Base-by-base conservation (phyloP, 2,888 invertebrate genomes). In the Leptinotarsa haldemani region DNA sequence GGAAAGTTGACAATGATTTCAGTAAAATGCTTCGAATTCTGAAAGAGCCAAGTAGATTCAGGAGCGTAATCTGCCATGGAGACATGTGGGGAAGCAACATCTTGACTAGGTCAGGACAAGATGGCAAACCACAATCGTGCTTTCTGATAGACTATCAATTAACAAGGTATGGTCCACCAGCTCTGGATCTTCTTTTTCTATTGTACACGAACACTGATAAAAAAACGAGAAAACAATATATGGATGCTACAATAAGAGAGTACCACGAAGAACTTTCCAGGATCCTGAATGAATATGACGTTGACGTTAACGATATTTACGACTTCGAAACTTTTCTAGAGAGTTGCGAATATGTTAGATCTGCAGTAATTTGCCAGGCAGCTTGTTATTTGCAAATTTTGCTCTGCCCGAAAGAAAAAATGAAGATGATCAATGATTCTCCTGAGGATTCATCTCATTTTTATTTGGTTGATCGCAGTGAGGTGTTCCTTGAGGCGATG, bases 151-250 rank as follows among this genome's bases (percentile, higher is more conserved):
- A 85, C 78, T 86, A 79, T 73, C 84, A 85, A 79, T 73, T 80
- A 1, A 78, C 80, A 12, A 74, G 83, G 52, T 93, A 91, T 83
- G 90, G 90, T 20, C 92, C 93, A 0, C 91, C 92, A 0, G 90
- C 91, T 25, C 87, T 91, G 48, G 94, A 94, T 81, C 87, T 92
- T 2, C 88, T 90, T 84, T 74, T 73, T 30, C 65, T 82, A n/a
- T 48, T 83, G n/a, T 80, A 80, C 53, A 67, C 80, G 15, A 79
- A 78, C 25, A 78, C 80, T n/a, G 73, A 78, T 58, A 65, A 71
- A 4, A 22, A 58, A 30, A 74, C 72, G 1, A 74, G 83, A 65
- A 65, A 69, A 20, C 74, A 81, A 68, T 71, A 80, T 65, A 65
- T 78, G 56, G 56, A 78, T 16, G 68, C 77, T 16, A 50, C 81